These are phyloP conservation scores for Typhlichthys subterraneus DNA, from an alignment of 2,797 vertebrate species.

Conservation along the genomic window DNA sequence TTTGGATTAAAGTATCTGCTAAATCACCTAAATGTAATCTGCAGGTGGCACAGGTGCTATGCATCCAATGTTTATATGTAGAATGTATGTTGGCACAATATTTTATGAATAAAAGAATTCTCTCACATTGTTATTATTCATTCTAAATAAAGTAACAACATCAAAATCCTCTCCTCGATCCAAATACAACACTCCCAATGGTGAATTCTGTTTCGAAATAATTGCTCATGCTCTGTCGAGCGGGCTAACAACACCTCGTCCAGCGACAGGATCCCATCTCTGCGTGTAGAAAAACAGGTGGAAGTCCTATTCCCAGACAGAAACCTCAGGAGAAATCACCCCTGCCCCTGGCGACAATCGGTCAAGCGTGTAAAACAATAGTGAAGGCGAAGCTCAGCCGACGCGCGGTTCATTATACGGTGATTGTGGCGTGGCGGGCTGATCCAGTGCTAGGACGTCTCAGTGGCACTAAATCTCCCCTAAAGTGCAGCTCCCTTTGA, in stretches of 20 bases:
- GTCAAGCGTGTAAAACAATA: slow-evolving; percentile 71
- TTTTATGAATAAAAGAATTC: too few species aligned
- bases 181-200: slow-evolving; percentile 3
- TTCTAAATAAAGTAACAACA: slow-evolving; percentile 28
- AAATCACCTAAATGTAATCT: too few species aligned
- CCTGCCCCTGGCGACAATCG: slow-evolving; percentile 25
- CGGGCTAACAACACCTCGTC: slow-evolving; percentile 17
- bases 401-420: slow-evolving; percentile 58
- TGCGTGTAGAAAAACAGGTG: slow-evolving; percentile 66
- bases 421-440: slow-evolving; percentile 62
- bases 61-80: too few species aligned
- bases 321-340: slow-evolving; percentile 68
- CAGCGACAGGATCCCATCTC: slow-evolving; percentile 9
- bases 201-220: slow-evolving; percentile 1
- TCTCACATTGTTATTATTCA: slow-evolving; percentile 24
- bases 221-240: slow-evolving; percentile 22
- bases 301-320: slow-evolving; percentile 59
- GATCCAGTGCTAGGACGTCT: slow-evolving; percentile 45
- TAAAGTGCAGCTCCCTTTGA: slow-evolving; percentile 47
- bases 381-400: slow-evolving; percentile 63
- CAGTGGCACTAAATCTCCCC: slow-evolving; percentile 59
- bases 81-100: too few species aligned
- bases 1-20: too few species aligned
- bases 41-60: too few species aligned
- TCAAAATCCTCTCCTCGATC: slow-evolving; percentile 28